Percentiles rank a stretch among this genome's conserved stretches.
These are phyloP conservation scores for Sminthopsis crassicaudata DNA, from an alignment of 2,113 vertebrate genomes.

Conservation along the genomic window DNA sequence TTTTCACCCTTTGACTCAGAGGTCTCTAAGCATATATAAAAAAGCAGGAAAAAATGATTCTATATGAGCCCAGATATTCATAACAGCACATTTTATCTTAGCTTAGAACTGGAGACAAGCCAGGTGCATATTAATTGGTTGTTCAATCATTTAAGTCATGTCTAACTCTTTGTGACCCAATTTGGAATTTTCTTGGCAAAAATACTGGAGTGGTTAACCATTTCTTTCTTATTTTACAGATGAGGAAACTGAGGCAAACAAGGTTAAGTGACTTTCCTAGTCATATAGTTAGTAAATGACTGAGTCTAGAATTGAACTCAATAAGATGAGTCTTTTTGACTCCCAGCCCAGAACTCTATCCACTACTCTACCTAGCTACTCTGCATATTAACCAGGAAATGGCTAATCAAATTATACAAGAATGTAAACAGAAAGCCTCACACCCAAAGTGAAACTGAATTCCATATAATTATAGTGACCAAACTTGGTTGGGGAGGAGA, in stretches of 20 bases:
- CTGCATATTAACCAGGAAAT: not conserved
- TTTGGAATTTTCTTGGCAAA: too few relatives aligned
- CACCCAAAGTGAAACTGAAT: not conserved
- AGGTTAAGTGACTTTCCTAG: too few relatives aligned
- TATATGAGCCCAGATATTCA: not conserved
- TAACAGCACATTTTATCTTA: not conserved
- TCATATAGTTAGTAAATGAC: too few relatives aligned
- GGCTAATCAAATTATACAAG: not conserved
- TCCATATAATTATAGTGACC: not conserved
- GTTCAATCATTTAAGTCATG: too few relatives aligned
- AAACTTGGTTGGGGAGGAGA: not conserved
- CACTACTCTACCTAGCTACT: too few relatives aligned
- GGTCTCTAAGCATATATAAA: not conserved
- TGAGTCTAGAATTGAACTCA: too few relatives aligned
- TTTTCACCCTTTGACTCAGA: not conserved
- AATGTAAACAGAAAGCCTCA: not conserved
- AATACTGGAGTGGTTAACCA: too few relatives aligned
- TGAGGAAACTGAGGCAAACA: too few relatives aligned
- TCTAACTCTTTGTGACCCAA: too few relatives aligned
- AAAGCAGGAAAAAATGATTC: not conserved
- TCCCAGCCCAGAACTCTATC: too few relatives aligned
- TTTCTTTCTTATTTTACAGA: too few relatives aligned
- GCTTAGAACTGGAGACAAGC: not conserved
- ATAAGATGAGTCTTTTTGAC: too few relatives aligned
- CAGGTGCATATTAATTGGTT: not conserved